These are phyloP conservation scores for Fulmarus glacialis DNA, from an alignment of 2,113 vertebrate species.

Conservation along the genomic window DNA sequence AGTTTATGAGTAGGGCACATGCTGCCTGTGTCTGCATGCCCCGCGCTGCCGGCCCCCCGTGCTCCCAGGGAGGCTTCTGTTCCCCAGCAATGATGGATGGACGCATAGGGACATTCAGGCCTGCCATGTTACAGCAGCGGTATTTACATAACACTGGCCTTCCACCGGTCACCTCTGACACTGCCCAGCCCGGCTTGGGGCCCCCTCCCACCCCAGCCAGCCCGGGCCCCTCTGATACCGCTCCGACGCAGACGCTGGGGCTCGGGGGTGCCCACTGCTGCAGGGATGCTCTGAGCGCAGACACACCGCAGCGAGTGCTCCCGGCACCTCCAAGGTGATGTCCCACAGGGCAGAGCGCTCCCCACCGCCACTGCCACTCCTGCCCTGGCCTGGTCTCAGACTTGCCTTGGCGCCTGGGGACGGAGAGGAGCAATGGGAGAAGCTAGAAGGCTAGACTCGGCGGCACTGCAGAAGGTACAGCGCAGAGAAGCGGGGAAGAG, in stretches of 20 bases:
- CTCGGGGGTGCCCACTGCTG: background rate
- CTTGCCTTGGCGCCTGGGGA: background rate
- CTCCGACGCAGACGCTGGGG: fast-evolving
- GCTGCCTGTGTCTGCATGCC: slow-evolving; percentile 87
- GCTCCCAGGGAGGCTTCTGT: slow-evolving; percentile 82
- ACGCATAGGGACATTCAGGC: slow-evolving; percentile 84
- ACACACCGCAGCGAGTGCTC: fast-evolving
- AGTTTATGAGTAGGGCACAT: slow-evolving; percentile 91
- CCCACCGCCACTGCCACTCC: fast-evolving
- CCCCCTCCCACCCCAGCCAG: slow-evolving; percentile 60
- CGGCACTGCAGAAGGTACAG: background rate
- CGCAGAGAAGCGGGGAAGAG: fast-evolving
- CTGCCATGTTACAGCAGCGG: slow-evolving; percentile 91
- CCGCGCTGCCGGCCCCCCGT: slow-evolving; percentile 76
- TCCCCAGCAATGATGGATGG: slow-evolving; percentile 95
- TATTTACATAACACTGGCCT: slow-evolving; percentile 98
- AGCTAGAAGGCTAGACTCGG: background rate
- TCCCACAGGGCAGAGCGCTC: background rate
- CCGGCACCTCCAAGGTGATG: background rate
- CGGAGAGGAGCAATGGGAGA: background rate
- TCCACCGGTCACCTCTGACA: slow-evolving; percentile 84
- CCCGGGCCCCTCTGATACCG: background rate
- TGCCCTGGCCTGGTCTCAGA: background rate
- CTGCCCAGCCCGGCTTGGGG: slow-evolving; percentile 44
- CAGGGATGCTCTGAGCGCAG: background rate